These are phyloP conservation scores for Philonicus albiceps DNA, from an alignment of 2,888 invertebrate genomes.

Conservation along the genomic window DNA sequence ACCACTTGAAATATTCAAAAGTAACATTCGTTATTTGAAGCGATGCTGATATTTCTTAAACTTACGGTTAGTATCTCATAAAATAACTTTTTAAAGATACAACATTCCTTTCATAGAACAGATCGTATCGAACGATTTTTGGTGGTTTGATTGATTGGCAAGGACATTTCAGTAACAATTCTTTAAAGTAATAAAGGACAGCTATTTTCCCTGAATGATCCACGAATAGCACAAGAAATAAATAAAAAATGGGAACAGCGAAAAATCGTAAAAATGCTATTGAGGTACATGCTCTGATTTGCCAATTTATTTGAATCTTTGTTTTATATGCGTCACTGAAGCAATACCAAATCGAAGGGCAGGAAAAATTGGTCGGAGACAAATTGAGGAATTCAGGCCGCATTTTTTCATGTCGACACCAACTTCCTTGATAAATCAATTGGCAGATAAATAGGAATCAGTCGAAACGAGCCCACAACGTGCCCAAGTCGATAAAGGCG, in stretches of 20 bases:
- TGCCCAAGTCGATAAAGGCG: neutral
- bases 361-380: neutral
- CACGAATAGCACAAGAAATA: neutral
- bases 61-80: too few relatives aligned
- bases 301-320: neutral
- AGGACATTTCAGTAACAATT: neutral
- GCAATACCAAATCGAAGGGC: neutral
- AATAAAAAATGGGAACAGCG: neutral
- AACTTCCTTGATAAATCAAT: constrained; percentile 21
- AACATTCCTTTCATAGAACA: too few relatives aligned
- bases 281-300: neutral
- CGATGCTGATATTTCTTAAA: too few relatives aligned
- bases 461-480: neutral
- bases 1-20: too few relatives aligned
- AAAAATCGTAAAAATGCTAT: neutral
- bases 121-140: neutral
- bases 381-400: neutral
- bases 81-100: too few relatives aligned
- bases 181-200: neutral
- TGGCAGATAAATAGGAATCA: constrained; percentile 30
- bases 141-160: neutral
- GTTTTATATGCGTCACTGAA: neutral
- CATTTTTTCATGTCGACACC: neutral
- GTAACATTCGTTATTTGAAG: too few relatives aligned
- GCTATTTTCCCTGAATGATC: neutral